These are phyloP conservation scores for Mus minutoides DNA, from an alignment of 2,797 vertebrate species.

Conservation along the genomic window DNA sequence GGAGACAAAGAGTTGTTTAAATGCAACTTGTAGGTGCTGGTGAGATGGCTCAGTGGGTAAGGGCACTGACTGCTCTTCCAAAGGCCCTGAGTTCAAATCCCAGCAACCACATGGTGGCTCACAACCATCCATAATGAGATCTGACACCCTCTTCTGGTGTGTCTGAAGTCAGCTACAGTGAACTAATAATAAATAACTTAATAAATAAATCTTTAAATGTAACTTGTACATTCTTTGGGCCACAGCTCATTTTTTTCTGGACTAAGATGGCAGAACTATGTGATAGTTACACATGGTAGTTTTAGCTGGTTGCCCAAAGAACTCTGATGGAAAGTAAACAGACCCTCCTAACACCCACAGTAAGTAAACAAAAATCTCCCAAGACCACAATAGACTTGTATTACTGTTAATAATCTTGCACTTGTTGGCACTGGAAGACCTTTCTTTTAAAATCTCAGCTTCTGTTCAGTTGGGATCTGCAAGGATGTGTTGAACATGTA, in stretches of 20 bases:
- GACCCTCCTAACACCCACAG: slow-evolving; percentile 59
- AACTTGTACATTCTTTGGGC: not conserved
- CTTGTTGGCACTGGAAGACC: slow-evolving; percentile 22
- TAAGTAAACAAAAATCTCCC: not conserved
- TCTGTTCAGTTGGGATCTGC: not conserved
- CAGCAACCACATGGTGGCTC: too few species aligned
- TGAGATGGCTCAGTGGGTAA: too few species aligned
- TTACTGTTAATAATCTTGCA: slow-evolving; percentile 69
- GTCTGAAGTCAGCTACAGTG: too few species aligned
- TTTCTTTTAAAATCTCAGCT: not conserved
- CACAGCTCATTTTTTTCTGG: not conserved
- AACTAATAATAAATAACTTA: too few species aligned
- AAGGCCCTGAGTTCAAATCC: too few species aligned
- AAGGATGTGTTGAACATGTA: not conserved
- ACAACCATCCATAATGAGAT: too few species aligned
- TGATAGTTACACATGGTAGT: slow-evolving; percentile 59
- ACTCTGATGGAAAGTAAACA: slow-evolving; percentile 65
- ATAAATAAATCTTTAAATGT: not conserved
- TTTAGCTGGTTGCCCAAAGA: slow-evolving; percentile 70
- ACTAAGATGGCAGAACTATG: not conserved
- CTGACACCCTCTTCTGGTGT: too few species aligned
- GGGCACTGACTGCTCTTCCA: too few species aligned
- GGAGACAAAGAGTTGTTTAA: not conserved
- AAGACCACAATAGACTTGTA: slow-evolving; percentile 39
- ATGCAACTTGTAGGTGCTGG: not conserved